Evolutionary conservation across 2,797 vertebrate species (phyloP).

Genomic region (Tapera naevia): DNA sequence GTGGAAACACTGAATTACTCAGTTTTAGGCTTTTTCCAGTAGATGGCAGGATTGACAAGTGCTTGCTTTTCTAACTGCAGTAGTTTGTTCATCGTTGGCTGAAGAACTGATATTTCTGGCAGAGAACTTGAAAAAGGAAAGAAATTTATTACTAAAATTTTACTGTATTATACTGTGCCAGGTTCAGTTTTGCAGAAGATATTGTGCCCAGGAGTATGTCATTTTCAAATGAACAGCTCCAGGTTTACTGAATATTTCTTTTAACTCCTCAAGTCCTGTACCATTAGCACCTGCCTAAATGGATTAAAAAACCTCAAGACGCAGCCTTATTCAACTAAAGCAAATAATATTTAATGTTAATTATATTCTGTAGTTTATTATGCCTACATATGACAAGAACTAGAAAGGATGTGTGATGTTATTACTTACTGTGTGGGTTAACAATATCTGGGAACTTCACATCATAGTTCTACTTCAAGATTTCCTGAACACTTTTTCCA

Average conservation of each 20-base stretch:
- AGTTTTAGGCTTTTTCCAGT: conserved; percentile 41
- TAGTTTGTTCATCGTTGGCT: conserved; percentile 9
- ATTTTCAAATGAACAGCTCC: conserved; percentile 21
- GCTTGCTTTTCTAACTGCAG: conserved; percentile 4
- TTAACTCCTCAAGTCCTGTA: conserved; percentile 22
- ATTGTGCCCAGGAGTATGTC: conserved; percentile 10
- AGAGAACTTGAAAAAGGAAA: conserved; percentile 54
- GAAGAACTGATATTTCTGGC: conserved; percentile 52
- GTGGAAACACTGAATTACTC: not conserved
- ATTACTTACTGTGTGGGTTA: not conserved
- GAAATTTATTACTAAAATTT: conserved; percentile 50
- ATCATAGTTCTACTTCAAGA: not conserved
- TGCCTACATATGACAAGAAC: not conserved
- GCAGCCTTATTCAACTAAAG: not conserved
- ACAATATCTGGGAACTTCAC: not conserved
- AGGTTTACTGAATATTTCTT: conserved; percentile 4
- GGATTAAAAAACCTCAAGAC: not conserved
- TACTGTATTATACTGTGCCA: conserved; percentile 43
- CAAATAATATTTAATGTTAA: not conserved
- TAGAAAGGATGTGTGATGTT: conserved; percentile 9
- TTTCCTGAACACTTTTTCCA: conserved; percentile 28
- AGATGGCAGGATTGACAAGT: conserved; percentile 65
- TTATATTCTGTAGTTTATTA: not conserved
- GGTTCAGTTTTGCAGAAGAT: conserved; percentile 44
- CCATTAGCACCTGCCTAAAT: not conserved